Evolutionary conservation across 2,888 invertebrate genomes (phyloP), one percentile per base, ranked within the genome.

Genomic region (Nemoura dubitans): DNA sequence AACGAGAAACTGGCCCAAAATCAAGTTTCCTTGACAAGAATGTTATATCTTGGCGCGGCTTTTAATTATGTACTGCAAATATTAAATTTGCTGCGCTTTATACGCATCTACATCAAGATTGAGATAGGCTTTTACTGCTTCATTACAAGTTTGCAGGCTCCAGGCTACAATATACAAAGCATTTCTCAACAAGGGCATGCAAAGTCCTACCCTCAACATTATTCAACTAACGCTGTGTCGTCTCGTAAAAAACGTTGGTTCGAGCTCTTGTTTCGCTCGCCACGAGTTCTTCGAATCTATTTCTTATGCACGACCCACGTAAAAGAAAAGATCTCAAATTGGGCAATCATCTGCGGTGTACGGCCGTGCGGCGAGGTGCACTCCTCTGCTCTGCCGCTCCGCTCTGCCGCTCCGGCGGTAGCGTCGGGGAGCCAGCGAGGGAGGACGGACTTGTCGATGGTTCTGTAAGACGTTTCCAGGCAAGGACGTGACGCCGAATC

Each of bases 311-410:
- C 78, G 78, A 21, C 59, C 16, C 59, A 59, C 59, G 59, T 59
- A 59, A 78, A 78, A 28, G 78, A 59, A 78, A 28, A 78, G 78
- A 28, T 26, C 78, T 78, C 27, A 78, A 78, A 78, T 78, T 78
- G 78, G 78, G 27, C 78, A 78, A 78, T 78, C 78, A 78, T 78
- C 78, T 10, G 10, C 10, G 7, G 26, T n/a, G n/a, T 28, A 27
- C 27, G 0, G 78, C 59, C 59, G 59, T 7, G 16, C 59, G 59
- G 10, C n/a, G n/a, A n/a, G n/a, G n/a, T n/a, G n/a, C n/a, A n/a
- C n/a, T n/a, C n/a, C n/a, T n/a, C n/a, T n/a, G n/a, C n/a, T n/a
- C n/a, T n/a, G n/a, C n/a, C n/a, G 36, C 36, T 10, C 3, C 10
- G 36, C 36, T 36, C 36, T 36, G 36, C 36, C 10, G 36, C 36